A percentile compares a stretch with the other conserved stretches of the same genome.
These are phyloP conservation scores for Hypomecis atomaria DNA, from an alignment of 2,888 invertebrate genomes.

Conservation along the genomic window DNA sequence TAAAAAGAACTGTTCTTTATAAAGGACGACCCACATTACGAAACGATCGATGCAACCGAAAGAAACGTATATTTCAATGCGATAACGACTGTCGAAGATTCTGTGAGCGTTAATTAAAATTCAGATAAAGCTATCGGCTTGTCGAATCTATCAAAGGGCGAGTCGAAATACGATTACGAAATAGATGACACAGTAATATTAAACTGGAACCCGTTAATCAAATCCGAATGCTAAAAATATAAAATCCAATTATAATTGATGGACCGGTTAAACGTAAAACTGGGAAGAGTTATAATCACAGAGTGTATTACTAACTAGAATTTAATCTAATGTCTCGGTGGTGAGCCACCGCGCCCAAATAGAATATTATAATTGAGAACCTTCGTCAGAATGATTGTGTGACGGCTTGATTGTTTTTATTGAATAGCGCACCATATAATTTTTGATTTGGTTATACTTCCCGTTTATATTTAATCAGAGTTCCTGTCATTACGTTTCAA, in stretches of 20 bases:
- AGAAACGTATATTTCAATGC: constrained; percentile 55
- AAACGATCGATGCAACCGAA: constrained; percentile 58
- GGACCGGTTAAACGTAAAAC: constrained; percentile 55
- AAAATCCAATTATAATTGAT: constrained; percentile 66
- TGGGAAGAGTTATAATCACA: constrained; percentile 38
- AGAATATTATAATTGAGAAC: constrained; percentile 63
- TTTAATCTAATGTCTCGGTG: constrained; percentile 54
- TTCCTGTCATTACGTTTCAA: neutral
- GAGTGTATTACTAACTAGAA: constrained; percentile 46
- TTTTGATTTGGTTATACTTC: constrained; percentile 28
- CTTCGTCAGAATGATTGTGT: constrained; percentile 61
- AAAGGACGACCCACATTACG: constrained; percentile 65
- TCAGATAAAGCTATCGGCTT: constrained; percentile 51
- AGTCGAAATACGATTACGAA: constrained; percentile 45
- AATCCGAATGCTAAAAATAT: constrained; percentile 63
- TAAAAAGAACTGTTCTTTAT: constrained; percentile 62
- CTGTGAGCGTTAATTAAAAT: constrained; percentile 65
- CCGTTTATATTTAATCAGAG: constrained; percentile 15
- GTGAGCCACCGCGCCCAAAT: constrained; percentile 51
- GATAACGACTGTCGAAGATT: constrained; percentile 58
- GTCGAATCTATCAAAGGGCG: constrained; percentile 46
- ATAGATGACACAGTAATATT: constrained; percentile 48
- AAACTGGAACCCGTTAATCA: constrained; percentile 56
- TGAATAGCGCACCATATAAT: constrained; percentile 49
- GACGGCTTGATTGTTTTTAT: constrained; percentile 58